Evolutionary conservation across 1,140 invertebrate species (phyloP), one percentile per base, ranked within the genome.

Genomic region (Eriocheir sinensis): DNA sequence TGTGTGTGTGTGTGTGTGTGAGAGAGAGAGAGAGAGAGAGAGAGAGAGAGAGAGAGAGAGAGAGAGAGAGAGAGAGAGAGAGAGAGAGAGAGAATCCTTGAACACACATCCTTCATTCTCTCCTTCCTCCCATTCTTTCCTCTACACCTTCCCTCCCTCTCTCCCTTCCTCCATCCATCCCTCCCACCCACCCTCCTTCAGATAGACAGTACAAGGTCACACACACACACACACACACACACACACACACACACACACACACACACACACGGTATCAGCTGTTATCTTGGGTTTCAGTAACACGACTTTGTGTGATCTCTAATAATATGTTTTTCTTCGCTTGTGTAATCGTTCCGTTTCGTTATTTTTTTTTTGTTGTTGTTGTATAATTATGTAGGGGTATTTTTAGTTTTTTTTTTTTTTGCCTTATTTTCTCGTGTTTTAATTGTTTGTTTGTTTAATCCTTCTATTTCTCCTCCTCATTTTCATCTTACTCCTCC

Each of bases 161-260:
- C 21, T 21, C n/a, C 27, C 60, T 21, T 72, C n/a, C 27, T n/a
- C 27, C 27, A 72, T 72, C 8, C 60, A n/a, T 72, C 60, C n/a
- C 60, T 72, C n/a, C 60, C 17, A n/a, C 27, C 27, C 27, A 8
- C n/a, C 60, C 21, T 72, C 48, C 48, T 9, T 9, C 27, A n/a
- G 27, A 72, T n/a, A 27, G 4, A 72, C 60, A n/a, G n/a, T 0
- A n/a, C 60, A 8, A 72, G 60, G 8, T 6, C 60, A 72, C 60
- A 72, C 60, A 72, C 53, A 72, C 53, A 72, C 60, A 72, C 60
- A 72, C 60, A 72, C 60, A 72, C 60, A 72, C 60, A 72, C 60
- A 72, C 60, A 72, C 60, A 72, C 60, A 72, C 60, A 72, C 60
- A 72, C 60, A 48, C 44, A 48, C 44, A 48, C 44, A 48, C 44